phyloP scores from a whole-genome alignment of 2,113 vertebrate genomes.

The Synodontis membranacea region DNA sequence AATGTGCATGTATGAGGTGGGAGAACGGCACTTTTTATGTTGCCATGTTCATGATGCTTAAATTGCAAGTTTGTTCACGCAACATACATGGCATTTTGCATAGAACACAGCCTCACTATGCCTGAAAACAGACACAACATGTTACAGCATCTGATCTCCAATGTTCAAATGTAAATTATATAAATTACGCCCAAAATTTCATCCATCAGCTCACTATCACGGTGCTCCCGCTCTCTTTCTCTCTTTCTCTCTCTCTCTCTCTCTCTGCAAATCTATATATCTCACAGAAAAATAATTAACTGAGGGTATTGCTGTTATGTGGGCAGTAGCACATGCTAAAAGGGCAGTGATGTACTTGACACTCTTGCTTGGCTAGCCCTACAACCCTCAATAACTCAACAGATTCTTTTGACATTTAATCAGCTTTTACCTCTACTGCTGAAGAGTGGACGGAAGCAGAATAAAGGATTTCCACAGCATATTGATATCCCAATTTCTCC shows the following conservation, averaged over 20 bases:
- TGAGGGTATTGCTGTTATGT: slow-evolving; percentile 48
- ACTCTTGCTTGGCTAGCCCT: slow-evolving; percentile 48
- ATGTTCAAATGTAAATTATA: not conserved
- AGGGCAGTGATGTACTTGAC: slow-evolving; percentile 54
- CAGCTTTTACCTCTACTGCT: slow-evolving; percentile 42
- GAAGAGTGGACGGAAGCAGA: slow-evolving; percentile 15
- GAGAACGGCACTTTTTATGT: not conserved
- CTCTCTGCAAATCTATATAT: not conserved
- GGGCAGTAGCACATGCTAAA: slow-evolving; percentile 52
- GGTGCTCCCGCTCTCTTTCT: not conserved
- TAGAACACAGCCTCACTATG: not conserved
- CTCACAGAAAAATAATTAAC: slow-evolving; percentile 57
- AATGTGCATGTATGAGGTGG: not conserved
- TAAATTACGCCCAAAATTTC: not conserved
- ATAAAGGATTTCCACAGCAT: not conserved
- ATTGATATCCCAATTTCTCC: slow-evolving; percentile 6
- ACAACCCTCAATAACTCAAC: slow-evolving; percentile 57
- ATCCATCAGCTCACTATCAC: slow-evolving; percentile 27
- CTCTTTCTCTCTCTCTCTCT: slow-evolving; percentile 1
- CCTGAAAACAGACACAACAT: not conserved
- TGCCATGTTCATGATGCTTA: not conserved
- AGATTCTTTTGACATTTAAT: slow-evolving; percentile 59
- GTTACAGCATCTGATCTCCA: not conserved
- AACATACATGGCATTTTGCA: not conserved
- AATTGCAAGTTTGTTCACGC: not conserved